Base-by-base conservation (phyloP, 1,140 invertebrate species). In the Harpegnathos saltator region DNA sequence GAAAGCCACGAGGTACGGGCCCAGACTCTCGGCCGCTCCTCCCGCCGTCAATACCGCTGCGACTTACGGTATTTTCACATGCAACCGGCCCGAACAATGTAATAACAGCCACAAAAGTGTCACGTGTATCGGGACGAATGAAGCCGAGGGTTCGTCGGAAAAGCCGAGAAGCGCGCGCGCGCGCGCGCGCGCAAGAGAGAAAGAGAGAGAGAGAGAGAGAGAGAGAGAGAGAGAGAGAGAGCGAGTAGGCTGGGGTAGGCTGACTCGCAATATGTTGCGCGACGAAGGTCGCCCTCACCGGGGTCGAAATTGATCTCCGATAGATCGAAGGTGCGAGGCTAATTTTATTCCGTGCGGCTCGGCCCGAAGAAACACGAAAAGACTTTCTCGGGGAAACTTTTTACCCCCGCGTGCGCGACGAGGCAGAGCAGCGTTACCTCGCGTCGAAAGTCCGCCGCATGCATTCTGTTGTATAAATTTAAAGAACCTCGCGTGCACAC, bases 291-390 rank as follows among this genome's bases (percentile, higher is more conserved):
- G 75, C 24, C 24, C 65, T 59, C 75, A 22, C 12, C 33, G 52
- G 33, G 75, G 33, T 71, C 75, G 75, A 80, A 80, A 80, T 80
- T 80, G 75, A 80, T 80, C 75, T 80, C 33, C 75, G 54, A 80
- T 80, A 71, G 75, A 80, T 80, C 75, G 65, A 80, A 80, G 65
- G 65, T 80, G 52, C 75, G 75, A 80, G 22, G 65, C 75, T 80
- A 80, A 80, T 80, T 80, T 80, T 80, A 80, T 56, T 71, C 50
- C 52, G 9, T 38, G 24, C 24, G 17, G 7, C 24, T 26, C 29
- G 22, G 65, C 17, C 33, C 24, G 75, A 69, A 80, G 65, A 80
- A 71, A 58, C 33, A 59, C 63, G 63, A 69, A 80, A 58, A 71
- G 65, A 69, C 12, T 71, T 80, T 80, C 65, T 80, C 58, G 15